Conservation (phyloP, 2,797 vertebrate genomes). For the Coreius guichenoti region DNA sequence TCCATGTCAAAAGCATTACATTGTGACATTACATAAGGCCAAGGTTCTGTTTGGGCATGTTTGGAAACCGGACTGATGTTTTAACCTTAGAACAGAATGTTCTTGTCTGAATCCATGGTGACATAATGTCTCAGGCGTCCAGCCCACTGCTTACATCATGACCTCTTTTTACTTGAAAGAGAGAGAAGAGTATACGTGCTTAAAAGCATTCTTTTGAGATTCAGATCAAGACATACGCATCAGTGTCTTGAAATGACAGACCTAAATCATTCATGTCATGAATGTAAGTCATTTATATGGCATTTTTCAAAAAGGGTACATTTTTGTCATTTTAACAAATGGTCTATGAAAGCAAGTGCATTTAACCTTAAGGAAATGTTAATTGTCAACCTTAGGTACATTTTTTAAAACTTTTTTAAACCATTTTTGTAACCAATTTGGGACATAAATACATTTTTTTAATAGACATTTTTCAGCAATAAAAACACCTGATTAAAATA, state of each 20-base stretch:
- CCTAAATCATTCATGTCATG: background rate
- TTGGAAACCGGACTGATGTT: background rate
- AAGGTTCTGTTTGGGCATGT: constrained; percentile 41
- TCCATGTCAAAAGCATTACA: constrained; percentile 39
- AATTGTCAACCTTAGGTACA: background rate
- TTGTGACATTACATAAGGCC: constrained; percentile 40
- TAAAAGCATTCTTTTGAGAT: background rate
- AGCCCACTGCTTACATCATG: constrained; percentile 16
- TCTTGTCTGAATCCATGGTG: constrained; percentile 25
- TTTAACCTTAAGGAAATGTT: background rate
- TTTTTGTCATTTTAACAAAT: background rate
- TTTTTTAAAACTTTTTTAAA: no score
- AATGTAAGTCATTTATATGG: background rate
- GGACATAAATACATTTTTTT: background rate
- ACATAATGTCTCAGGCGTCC: constrained; percentile 22
- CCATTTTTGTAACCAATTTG: background rate
- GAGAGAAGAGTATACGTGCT: background rate
- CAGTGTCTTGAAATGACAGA: background rate
- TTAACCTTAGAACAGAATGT: constrained; percentile 52
- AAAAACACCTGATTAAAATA: background rate
- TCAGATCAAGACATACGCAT: background rate
- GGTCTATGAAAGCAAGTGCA: background rate
- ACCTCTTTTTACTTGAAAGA: background rate
- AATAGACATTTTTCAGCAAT: background rate
- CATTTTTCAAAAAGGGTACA: background rate